Base-by-base conservation (phyloP, 2,888 invertebrate genomes). In the Microctonus hyperodae region DNA sequence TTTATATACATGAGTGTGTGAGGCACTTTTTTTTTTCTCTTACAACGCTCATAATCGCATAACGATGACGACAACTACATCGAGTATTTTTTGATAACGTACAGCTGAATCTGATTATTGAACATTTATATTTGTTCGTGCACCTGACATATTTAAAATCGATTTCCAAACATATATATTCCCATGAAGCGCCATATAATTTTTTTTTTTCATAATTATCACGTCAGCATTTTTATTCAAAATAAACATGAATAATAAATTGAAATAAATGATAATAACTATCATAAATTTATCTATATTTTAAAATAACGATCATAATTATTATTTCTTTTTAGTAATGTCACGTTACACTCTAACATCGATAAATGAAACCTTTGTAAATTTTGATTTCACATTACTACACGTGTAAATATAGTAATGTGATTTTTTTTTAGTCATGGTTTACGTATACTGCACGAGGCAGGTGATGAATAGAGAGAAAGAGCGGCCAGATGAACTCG, bases 31-130 rank as follows among this genome's bases (percentile, higher is more conserved):
- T 57, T 13, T 28, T 57, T 55, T 37, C 31, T 23, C 35, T 50
- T 50, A 11, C 9, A 35, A 48, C 60, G 60, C 61, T 63, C 58
- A 58, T 68, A 69, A 69, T 69, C 66, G 60, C 51, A 1, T 3
- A 44, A n/a, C 20, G 11, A 40, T n/a, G 44, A 44, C 63, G 69
- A 63, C 64, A 64, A 51, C 67, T 10, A 6, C 37, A 64, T 68
- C 69, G 63, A 69, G 50, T 58, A 61, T 44, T 67, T 44, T 67
- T 65, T 69, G 70, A 73, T 70, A 72, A 70, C 64, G 64, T 59
- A 69, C 72, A 73, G 73, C 72, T 72, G 72, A 69, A 66, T 66
- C 69, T 67, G 73, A 65, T 73, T 58, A 62, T 48, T 63, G 11
- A 56, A n/a, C 59, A 40, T 67, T 58, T 67, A 69, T 20, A 44